phyloP scores from a whole-genome alignment of 1,140 invertebrate genomes.

The Andrena cerasifolii region DNA sequence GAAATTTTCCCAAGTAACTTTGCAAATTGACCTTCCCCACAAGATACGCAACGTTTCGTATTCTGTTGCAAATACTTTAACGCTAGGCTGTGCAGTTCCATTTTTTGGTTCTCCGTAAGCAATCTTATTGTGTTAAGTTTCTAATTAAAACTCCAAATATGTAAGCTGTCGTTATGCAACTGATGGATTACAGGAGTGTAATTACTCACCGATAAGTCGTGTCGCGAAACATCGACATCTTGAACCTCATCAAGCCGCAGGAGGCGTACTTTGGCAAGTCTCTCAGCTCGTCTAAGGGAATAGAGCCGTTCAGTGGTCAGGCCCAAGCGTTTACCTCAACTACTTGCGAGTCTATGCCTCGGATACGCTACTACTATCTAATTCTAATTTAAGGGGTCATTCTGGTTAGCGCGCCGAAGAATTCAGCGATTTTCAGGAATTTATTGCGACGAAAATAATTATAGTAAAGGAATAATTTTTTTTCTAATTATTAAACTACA shows the following conservation, averaged over 20 bases:
- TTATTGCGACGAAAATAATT: too few relatives aligned
- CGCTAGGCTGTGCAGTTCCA: constrained; percentile 84
- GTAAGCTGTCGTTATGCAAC: not conserved
- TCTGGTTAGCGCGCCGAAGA: too few relatives aligned
- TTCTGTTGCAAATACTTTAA: constrained; percentile 83
- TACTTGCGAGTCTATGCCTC: too few relatives aligned
- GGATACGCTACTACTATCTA: too few relatives aligned
- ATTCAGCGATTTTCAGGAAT: too few relatives aligned
- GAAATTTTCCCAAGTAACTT: constrained; percentile 79
- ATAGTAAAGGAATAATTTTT: too few relatives aligned
- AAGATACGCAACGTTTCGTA: constrained; percentile 82
- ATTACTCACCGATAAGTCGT: constrained; percentile 82
- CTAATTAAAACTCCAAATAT: too few relatives aligned
- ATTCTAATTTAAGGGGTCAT: too few relatives aligned
- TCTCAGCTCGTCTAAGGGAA: constrained; percentile 64
- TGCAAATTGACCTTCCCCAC: constrained; percentile 82
- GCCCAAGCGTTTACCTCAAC: too few relatives aligned
- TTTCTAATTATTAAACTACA: too few relatives aligned
- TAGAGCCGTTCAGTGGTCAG: not conserved
- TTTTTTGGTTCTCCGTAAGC: constrained; percentile 84
- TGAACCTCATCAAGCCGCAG: constrained; percentile 85
- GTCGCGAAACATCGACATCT: constrained; percentile 82
- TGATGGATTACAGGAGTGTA: not conserved
- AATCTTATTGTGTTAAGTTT: constrained; percentile 72
- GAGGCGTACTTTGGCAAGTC: constrained; percentile 84